Base-by-base conservation (phyloP, 2,888 invertebrate genomes). In the Piscicola geometra region DNA sequence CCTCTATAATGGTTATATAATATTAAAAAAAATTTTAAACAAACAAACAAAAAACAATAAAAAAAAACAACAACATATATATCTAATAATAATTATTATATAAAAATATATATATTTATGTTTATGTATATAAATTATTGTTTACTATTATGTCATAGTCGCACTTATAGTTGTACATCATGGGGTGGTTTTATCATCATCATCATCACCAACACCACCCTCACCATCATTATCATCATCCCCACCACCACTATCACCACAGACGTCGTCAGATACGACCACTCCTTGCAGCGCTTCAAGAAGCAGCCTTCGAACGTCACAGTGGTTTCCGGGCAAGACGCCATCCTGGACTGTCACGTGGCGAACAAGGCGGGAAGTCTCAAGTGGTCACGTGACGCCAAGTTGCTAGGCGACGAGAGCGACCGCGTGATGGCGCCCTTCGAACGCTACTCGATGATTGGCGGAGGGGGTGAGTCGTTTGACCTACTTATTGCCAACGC, bases 201-300 rank as follows among this genome's bases (percentile, higher is more conserved):
- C 68, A 68, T 30, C 68, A 68, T 30, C 68, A 68, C 33, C 68
- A 68, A 5, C 68, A 68, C 33, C 68, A 68, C 33, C 68, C 12
- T 30, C 33, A 28, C 33, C 33, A 68, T 28, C 70, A 70, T 36
- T 41, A 25, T 1, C 70, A 25, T 21, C 47, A 28, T 36, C 70
- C 1, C 41, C 70, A 36, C 41, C 70, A 41, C 36, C 69, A 69
- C 41, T 41, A 70, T 15, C n/a, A 56, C 60, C 60, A 56, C 60
- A 56, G 60, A 5, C n/a, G 9, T 5, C 60, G 5, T 56, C 60
- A n/a, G 9, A 18, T 56, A 56, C 60, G 60, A 56, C 60, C 60
- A 56, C 25, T 15, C 60, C 3, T 25, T 56, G 60, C 60, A 56
- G 25, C 60, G 60, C 21, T 56, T 56, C 60, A 5, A 56, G n/a